A percentile compares a stretch with the other conserved stretches of the same genome.
phyloP scores from a whole-genome alignment of 23 tunicate genomes.

The Halocynthia aurantium region DNA sequence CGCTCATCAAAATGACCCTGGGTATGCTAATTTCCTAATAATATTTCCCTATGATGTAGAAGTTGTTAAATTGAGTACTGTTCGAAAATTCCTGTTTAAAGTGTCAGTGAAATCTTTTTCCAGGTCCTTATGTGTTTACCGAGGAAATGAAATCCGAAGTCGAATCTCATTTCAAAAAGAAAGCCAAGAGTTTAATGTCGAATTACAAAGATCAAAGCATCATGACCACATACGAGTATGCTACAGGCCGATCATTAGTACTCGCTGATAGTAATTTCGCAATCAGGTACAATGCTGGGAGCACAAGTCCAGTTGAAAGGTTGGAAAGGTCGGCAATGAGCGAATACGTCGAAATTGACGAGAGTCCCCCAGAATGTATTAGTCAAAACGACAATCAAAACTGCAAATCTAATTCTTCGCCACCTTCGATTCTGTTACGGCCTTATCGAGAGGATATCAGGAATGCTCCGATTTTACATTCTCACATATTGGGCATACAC shows the following conservation, averaged over 20 bases:
- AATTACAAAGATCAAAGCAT: constrained; percentile 19
- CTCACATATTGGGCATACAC: too few relatives aligned
- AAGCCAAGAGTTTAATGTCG: constrained; percentile 18
- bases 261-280: too few relatives aligned
- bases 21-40: constrained; percentile 24
- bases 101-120: not conserved
- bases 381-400: too few relatives aligned
- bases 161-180: constrained; percentile 29
- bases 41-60: not conserved
- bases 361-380: too few relatives aligned
- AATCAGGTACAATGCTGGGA: too few relatives aligned
- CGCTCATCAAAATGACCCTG: constrained; percentile 48
- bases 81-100: not conserved
- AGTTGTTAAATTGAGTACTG: not conserved
- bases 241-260: not conserved
- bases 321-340: too few relatives aligned
- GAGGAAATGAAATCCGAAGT: constrained; percentile 68
- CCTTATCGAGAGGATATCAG: too few relatives aligned
- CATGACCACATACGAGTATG: constrained; percentile 1
- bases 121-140: constrained; percentile 59
- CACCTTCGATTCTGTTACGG: too few relatives aligned
- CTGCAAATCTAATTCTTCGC: too few relatives aligned
- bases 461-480: too few relatives aligned
- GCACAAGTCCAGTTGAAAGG: too few relatives aligned
- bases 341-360: too few relatives aligned